Evolutionary conservation across 2,797 vertebrate genomes (phyloP).

Genomic region (Pipistrellus nathusii): DNA sequence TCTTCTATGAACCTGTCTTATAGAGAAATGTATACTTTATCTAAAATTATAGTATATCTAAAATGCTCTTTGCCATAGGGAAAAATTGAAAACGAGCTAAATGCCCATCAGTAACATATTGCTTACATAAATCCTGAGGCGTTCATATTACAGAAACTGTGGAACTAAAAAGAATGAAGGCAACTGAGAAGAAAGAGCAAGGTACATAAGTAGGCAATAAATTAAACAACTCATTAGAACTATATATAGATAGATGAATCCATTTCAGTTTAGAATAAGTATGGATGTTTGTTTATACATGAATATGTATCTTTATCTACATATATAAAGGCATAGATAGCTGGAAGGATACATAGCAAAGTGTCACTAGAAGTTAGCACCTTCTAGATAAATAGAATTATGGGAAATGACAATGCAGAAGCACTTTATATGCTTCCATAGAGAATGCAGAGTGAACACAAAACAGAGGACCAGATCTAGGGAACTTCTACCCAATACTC

Average conservation of each 20-base stretch:
- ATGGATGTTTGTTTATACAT: not conserved
- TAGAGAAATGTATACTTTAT: constrained; percentile 1
- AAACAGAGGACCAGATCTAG: not conserved
- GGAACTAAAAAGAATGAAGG: not conserved
- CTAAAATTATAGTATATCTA: constrained; percentile 9
- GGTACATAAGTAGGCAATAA: not conserved
- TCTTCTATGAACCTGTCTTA: constrained; percentile 16
- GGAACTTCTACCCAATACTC: not conserved
- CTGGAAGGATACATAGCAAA: not conserved
- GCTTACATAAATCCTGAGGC: not conserved
- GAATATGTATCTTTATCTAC: not conserved
- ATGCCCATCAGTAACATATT: not conserved
- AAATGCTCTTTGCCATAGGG: not conserved
- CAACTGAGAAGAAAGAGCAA: not conserved
- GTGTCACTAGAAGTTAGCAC: not conserved
- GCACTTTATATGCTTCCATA: not conserved
- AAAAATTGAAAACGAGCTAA: not conserved
- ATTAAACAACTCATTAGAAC: constrained; percentile 36
- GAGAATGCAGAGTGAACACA: not conserved
- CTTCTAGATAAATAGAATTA: not conserved
- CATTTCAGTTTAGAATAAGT: constrained; percentile 33
- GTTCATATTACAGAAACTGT: not conserved
- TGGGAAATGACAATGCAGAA: not conserved
- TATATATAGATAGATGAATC: not conserved
- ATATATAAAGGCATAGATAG: not conserved